Evolutionary conservation across 2,888 invertebrate genomes (phyloP), one percentile per base, ranked within the genome.

Genomic region (Dryobota labecula): DNA sequence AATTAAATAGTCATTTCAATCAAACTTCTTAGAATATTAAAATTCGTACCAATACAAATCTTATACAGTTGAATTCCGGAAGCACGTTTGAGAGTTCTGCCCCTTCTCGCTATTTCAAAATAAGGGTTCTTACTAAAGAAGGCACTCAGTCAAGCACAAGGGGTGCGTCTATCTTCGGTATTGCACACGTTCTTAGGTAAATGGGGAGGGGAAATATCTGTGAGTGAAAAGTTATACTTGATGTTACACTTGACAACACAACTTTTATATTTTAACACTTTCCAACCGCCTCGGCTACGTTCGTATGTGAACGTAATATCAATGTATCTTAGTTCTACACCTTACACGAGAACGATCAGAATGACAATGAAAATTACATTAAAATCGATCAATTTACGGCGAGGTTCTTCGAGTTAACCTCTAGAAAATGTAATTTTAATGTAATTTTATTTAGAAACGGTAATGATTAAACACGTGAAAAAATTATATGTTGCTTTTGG

Each of bases 71-170:
- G n/a, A n/a, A n/a, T n/a, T n/a, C n/a, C 30, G 13, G 8, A 43
- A 51, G 9, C 4, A 24, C 15, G 15, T 41, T 24, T 30, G 9
- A 33, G 7, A 51, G 41, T 24, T 57, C 0, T n/a, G 36, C 30
- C 63, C 43, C 76, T 51, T 30, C 61, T 63, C 53, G 53, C 36
- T 38, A 27, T 15, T 15, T 6, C 6, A 43, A 49, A 56, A 43
- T 71, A 76, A 51, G 77, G 76, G 65, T 65, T 36, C 49, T 13
- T 54, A 61, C 56, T 62, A 47, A 76, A 51, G 64, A 60, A 65
- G 71, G 77, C 51, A 77, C 78, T 76, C 57, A 77, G 77, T 62
- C 45, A 27, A 30, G 60, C 57, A 47, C 51, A 20, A 65, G 78
- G 77, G 71, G 77, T 45, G 62, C 36, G 76, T 33, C 70, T 38